These are phyloP conservation scores for Agonum fuliginosum DNA, from an alignment of 2,888 invertebrate species.

Conservation along the genomic window DNA sequence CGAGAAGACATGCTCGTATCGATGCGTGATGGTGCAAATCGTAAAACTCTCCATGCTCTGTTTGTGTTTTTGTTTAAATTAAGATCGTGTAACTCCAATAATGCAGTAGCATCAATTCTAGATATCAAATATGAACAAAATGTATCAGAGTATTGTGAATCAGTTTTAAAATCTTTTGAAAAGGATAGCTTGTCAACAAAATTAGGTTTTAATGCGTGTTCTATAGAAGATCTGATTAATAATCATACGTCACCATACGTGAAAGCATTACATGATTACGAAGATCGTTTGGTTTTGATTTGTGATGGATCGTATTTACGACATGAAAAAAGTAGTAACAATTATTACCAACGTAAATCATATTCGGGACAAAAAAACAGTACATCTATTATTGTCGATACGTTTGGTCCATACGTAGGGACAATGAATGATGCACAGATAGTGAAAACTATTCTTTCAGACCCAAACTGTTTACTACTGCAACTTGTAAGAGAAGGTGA, in stretches of 20 bases:
- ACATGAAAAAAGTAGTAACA: conserved; percentile 61
- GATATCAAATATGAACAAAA: conserved; percentile 53
- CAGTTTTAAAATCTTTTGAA: conserved; percentile 59
- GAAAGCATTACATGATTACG: conserved; percentile 44
- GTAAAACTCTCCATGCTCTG: too few relatives aligned
- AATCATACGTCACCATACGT: conserved; percentile 51
- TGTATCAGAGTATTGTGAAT: conserved; percentile 55
- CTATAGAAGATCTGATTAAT: conserved; percentile 44
- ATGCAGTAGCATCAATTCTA: conserved; percentile 55
- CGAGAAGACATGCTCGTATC: too few relatives aligned
- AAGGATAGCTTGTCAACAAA: conserved; percentile 58
- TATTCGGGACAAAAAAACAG: conserved; percentile 62
- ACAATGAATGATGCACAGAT: conserved; percentile 60
- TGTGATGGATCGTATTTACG: conserved; percentile 60
- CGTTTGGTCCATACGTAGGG: conserved; percentile 50
- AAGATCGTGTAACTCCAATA: conserved; percentile 62
- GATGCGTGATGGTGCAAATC: too few relatives aligned
- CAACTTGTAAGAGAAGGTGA: conserved; percentile 61
- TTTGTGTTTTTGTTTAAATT: conserved; percentile 63
- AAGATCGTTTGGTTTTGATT: conserved; percentile 52
- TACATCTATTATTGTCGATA: conserved; percentile 60
- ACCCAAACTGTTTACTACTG: background rate
- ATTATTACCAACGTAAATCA: conserved; percentile 61
- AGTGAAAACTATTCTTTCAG: background rate
- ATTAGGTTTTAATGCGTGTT: conserved; percentile 54